phyloP scores from a whole-genome alignment of 30 jellyfish, hydroid and myxozoan species.

The Cassiopea xamachana region DNA sequence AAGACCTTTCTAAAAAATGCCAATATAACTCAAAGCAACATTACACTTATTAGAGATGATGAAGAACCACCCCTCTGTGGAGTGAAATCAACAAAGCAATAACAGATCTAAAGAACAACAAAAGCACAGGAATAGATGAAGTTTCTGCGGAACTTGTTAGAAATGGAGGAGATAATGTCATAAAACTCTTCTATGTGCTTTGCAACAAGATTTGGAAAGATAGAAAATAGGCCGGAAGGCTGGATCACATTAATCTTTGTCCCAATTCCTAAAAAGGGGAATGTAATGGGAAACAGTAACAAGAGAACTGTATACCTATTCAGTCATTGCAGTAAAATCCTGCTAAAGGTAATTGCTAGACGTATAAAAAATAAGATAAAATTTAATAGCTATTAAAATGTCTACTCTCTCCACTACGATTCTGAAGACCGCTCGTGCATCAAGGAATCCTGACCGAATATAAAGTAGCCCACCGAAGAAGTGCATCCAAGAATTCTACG shows the following conservation, averaged over 20 bases:
- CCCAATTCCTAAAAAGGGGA: conserved; percentile 53
- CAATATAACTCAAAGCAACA: neutral
- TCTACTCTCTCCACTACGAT: no score
- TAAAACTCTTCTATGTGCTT: conserved; percentile 8
- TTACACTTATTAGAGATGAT: neutral
- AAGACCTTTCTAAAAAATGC: neutral
- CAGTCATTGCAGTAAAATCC: no score
- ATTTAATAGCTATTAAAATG: no score
- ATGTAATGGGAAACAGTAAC: no score
- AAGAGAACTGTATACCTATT: no score
- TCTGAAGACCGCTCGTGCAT: no score
- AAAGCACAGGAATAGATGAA: conserved; percentile 53
- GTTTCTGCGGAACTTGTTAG: conserved; percentile 29
- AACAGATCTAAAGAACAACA: conserved; percentile 28
- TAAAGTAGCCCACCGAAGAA: no score
- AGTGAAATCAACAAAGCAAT: conserved; percentile 41
- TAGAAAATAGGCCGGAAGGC: conserved; percentile 36
- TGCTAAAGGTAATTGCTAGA: no score
- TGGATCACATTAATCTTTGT: conserved; percentile 51
- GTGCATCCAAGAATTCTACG: no score
- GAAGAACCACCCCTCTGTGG: conserved; percentile 30
- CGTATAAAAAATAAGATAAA: no score
- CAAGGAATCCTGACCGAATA: no score
- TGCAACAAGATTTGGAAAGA: conserved; percentile 41
- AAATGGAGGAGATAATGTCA: conserved; percentile 9